phyloP scores from a whole-genome alignment of 2,797 vertebrate species.

The Sebastes jordani region DNA sequence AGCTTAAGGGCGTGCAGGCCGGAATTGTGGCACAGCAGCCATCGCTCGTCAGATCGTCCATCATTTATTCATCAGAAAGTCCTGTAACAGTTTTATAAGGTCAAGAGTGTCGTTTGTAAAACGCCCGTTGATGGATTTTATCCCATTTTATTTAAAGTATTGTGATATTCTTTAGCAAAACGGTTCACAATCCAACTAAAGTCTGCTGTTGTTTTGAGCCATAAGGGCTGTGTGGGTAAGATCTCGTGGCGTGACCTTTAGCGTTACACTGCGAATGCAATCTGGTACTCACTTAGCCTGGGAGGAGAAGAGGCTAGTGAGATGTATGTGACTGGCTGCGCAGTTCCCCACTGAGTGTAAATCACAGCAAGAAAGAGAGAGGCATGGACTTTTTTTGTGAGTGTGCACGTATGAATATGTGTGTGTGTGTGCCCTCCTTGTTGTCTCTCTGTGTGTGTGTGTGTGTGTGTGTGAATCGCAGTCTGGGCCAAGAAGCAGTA shows the following conservation, averaged over 20 bases:
- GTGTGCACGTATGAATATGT: slow-evolving; percentile 31
- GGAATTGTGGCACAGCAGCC: neutral
- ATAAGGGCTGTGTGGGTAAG: neutral
- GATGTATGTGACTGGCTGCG: slow-evolving; percentile 28
- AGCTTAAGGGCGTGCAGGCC: slow-evolving; percentile 6
- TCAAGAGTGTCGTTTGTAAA: slow-evolving; percentile 6
- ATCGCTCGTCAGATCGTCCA: neutral
- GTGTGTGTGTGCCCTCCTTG: neutral
- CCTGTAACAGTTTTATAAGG: slow-evolving; percentile 9
- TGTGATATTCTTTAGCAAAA: neutral
- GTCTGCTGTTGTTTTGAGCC: neutral
- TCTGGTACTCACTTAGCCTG: slow-evolving; percentile 43
- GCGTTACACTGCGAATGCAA: slow-evolving; percentile 31
- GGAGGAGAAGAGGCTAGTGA: slow-evolving; percentile 24
- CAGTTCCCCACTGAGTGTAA: slow-evolving; percentile 48
- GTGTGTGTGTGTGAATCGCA: slow-evolving; percentile 5
- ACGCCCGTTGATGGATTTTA: neutral
- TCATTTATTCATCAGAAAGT: slow-evolving; percentile 21
- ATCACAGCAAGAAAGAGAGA: slow-evolving; percentile 40
- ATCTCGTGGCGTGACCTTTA: slow-evolving; percentile 51
- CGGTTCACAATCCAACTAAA: neutral
- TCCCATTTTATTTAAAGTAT: neutral
- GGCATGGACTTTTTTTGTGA: slow-evolving; percentile 34
- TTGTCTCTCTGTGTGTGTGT: neutral
- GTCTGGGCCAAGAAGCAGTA: slow-evolving; percentile 39